phyloP scores from a whole-genome alignment of 2,888 invertebrate genomes.

The Mesorhabditis sp. region DNA sequence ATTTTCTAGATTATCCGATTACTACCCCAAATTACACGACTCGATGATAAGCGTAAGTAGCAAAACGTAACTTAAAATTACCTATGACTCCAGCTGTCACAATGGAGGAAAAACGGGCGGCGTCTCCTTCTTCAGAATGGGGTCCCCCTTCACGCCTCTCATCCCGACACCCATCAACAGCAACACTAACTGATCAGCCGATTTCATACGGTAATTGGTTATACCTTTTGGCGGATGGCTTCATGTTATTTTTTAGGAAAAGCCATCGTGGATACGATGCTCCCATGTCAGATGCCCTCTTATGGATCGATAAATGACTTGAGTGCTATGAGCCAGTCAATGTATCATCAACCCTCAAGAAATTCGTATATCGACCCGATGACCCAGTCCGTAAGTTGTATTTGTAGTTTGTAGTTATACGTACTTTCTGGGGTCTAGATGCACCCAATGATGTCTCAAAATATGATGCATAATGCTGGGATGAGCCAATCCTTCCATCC shows the following conservation, averaged over 20 bases:
- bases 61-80: not conserved
- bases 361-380: not conserved
- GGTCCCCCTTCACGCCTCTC: not conserved
- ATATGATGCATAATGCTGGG: not conserved
- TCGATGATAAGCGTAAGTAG: constrained; percentile 42
- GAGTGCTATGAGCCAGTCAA: constrained; percentile 14
- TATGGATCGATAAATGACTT: constrained; percentile 19
- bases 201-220: not conserved
- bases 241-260: constrained; percentile 15
- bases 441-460: not conserved
- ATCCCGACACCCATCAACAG: constrained; percentile 15
- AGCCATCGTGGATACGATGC: constrained; percentile 31
- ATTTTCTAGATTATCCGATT: constrained; percentile 18
- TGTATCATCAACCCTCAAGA: constrained; percentile 7
- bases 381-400: not conserved
- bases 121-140: not conserved
- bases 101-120: constrained; percentile 2
- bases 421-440: not conserved
- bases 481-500: constrained; percentile 4
- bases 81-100: not conserved
- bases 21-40: constrained; percentile 37
- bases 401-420: not conserved
- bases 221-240: not conserved
- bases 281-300: constrained; percentile 33
- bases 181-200: constrained; percentile 18